Base-by-base conservation (phyloP, 2,113 vertebrate species). In the Rafetus swinhoei region DNA sequence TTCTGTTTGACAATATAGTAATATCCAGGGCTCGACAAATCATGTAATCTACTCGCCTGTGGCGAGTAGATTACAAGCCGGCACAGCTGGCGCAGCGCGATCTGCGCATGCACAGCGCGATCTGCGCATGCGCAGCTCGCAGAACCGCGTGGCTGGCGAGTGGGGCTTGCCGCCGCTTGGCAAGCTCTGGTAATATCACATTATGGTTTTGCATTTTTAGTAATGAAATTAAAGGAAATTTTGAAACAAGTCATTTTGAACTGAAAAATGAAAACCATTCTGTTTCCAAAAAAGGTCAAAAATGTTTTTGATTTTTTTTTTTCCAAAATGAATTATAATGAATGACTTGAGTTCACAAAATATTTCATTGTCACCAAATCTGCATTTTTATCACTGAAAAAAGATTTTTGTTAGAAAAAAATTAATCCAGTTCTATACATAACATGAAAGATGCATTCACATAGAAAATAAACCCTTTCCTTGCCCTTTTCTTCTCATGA, bases 381-480 rank as follows among this genome's bases (percentile, higher is more conserved):
- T 59, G 22, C 9, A 59, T 59, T 59, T 59, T 59, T 59, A 24
- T 59, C 22, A 59, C 57, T 59, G 57, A 59, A 56, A 56, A 24
- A 55, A 55, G 54, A 55, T 59, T 59, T 59, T 59, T 59, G 57
- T 59, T 25, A 45, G 57, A 59, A 59, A 59, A 59, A 59, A 59
- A 59, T 24, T 24, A 59, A 59, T 59, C 57, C 9, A 24, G 22
- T 59, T 59, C 57, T 11, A 81, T 0, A 2, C 14, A 87, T 21
- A 82, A 32, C 90, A 87, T 87, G 27, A 77, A 93, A 90, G 74
- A 86, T 81, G 35, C 9, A 50, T 79, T 86, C 82, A 90, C 94
- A 93, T 59, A 59, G 57, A 59, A 59, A 59, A 59, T 59, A 59
- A 94, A 90, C 96, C 90, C 94, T 97, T 90, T 84, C 52, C 5